A percentile compares a stretch with the other conserved stretches of the same genome.
These are phyloP conservation scores for Myotis pilosus DNA, from an alignment of 2,797 vertebrate species.

Conservation along the genomic window DNA sequence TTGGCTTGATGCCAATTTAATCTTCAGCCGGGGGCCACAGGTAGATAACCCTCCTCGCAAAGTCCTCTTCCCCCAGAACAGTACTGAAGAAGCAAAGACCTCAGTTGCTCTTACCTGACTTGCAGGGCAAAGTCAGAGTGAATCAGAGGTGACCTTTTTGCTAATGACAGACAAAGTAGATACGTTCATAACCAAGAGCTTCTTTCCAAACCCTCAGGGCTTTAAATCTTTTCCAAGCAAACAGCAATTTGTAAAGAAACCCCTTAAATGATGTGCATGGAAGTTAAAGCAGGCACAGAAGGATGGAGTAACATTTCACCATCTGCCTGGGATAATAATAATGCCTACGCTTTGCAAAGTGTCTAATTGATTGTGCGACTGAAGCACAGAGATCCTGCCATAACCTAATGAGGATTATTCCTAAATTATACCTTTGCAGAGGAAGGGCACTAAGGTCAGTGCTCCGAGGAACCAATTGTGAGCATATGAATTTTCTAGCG, in stretches of 20 bases:
- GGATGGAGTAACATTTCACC: slow-evolving; percentile 63
- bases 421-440: not conserved
- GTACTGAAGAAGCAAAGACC: not conserved
- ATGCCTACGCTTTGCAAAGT: slow-evolving; percentile 54
- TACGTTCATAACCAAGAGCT: not conserved
- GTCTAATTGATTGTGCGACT: slow-evolving; percentile 51
- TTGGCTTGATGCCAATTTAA: not conserved
- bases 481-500: not conserved
- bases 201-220: slow-evolving; percentile 47
- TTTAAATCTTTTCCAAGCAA: slow-evolving; percentile 62
- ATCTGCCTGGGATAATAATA: slow-evolving; percentile 58
- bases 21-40: not conserved
- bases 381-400: slow-evolving; percentile 14
- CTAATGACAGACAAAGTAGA: slow-evolving; percentile 56
- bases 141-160: slow-evolving; percentile 66
- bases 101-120: not conserved
- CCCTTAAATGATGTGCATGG: slow-evolving; percentile 54
- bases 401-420: slow-evolving; percentile 31
- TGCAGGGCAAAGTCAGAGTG: slow-evolving; percentile 32
- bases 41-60: not conserved
- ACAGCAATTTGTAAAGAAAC: slow-evolving; percentile 61
- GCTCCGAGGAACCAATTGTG: not conserved
- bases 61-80: not conserved
- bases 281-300: slow-evolving; percentile 64
- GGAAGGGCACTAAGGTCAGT: slow-evolving; percentile 22